Percentiles rank a stretch among this genome's conserved stretches.
Conservation (phyloP, 1,140 invertebrate species). For the Drosophila murphyi region DNA sequence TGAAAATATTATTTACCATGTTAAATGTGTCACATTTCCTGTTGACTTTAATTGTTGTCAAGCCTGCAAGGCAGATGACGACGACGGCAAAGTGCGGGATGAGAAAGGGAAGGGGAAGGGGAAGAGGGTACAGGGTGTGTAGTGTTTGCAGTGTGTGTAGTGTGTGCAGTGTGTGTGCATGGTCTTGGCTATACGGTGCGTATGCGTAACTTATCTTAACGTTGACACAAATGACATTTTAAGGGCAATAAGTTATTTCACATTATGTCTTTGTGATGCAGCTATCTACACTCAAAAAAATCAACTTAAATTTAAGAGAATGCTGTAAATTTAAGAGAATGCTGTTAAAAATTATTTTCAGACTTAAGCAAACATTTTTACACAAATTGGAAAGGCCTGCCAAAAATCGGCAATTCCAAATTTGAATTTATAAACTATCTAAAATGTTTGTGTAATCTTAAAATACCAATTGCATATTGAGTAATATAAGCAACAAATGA, state of each 20-base stretch:
- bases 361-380: no score
- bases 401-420: no score
- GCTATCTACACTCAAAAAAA: not conserved
- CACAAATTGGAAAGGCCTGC: no score
- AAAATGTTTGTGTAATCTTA: no score
- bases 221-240: conserved; percentile 83
- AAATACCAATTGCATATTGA: no score
- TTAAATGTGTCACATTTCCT: conserved; percentile 81
- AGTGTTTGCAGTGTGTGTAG: conserved; percentile 7
- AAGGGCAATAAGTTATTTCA: conserved; percentile 83
- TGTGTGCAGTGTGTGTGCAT: conserved; percentile 4
- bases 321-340: no score
- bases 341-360: no score
- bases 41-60: conserved; percentile 81
- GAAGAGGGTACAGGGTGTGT: not conserved
- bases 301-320: no score
- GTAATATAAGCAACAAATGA: no score
- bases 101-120: not conserved
- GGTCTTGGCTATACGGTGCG: conserved; percentile 40
- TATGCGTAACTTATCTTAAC: conserved; percentile 82
- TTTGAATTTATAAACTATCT: no score
- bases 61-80: conserved; percentile 51
- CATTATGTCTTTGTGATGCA: conserved; percentile 65
- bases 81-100: not conserved
- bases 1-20: conserved; percentile 79